Conservation (phyloP, 2,797 vertebrate species). For the Acanthurus lineatus region DNA sequence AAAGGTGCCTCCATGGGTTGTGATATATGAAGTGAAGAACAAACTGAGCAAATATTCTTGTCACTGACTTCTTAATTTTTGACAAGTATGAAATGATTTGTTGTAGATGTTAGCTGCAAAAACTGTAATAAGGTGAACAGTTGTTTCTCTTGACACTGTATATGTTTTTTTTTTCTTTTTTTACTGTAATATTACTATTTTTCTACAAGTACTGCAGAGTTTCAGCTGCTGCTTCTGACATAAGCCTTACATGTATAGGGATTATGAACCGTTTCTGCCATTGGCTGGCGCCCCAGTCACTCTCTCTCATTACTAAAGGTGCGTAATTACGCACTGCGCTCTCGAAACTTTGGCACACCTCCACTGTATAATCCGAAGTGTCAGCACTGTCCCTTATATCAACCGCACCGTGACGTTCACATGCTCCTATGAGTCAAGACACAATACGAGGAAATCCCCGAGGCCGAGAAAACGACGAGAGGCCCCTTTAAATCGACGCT, state of each 20-base stretch:
- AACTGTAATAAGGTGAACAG: no score
- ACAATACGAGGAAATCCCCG: constrained; percentile 83
- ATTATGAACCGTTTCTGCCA: constrained; percentile 7
- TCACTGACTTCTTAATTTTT: background rate
- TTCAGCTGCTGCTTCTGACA: constrained; percentile 2
- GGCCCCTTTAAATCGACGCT: constrained; percentile 79
- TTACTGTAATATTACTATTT: no score
- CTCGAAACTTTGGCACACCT: constrained; percentile 46
- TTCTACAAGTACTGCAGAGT: background rate
- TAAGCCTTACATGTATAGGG: constrained; percentile 2
- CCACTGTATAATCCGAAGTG: constrained; percentile 38
- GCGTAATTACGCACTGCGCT: constrained; percentile 60
- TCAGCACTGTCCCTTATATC: constrained; percentile 41
- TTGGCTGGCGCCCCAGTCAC: constrained; percentile 65
- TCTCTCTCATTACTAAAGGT: constrained; percentile 40
- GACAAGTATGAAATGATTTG: no score
- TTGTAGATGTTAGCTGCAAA: no score
- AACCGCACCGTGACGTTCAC: constrained; percentile 67
- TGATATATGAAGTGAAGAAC: no score
- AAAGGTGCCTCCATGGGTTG: no score
- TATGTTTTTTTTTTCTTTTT: background rate
- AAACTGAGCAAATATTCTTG: background rate
- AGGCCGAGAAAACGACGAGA: constrained; percentile 58
- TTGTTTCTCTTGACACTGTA: no score
- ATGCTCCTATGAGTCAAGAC: constrained; percentile 47